Evolutionary conservation across 1,140 invertebrate species (phyloP).

Genomic region (Hylyphantes graminicola): DNA sequence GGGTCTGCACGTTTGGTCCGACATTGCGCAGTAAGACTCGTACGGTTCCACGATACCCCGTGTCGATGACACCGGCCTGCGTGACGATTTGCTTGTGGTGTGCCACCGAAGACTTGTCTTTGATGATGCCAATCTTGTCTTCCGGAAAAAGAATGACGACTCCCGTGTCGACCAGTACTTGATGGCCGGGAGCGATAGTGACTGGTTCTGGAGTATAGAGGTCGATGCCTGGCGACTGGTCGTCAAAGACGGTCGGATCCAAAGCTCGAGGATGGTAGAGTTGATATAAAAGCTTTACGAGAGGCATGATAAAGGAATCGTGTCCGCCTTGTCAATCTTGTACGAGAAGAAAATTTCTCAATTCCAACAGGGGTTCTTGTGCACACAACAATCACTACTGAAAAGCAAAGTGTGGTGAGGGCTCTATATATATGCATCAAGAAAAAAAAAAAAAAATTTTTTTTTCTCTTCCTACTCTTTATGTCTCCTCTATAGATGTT

Average conservation of each 20-base stretch:
- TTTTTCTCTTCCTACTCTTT: no score
- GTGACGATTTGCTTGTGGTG: background rate
- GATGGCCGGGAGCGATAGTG: background rate
- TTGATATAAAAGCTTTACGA: background rate
- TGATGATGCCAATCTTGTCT: background rate
- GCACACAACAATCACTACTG: no score
- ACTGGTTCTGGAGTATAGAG: background rate
- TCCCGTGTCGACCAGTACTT: background rate
- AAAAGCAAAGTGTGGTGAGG: no score
- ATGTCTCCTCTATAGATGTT: no score
- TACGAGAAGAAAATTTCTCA: no score
- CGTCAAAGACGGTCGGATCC: background rate
- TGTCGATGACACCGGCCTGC: slow-evolving; percentile 6
- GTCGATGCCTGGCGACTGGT: background rate
- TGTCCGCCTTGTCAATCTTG: no score
- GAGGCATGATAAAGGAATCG: no score
- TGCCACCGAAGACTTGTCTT: slow-evolving; percentile 10
- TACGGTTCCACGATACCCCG: slow-evolving; percentile 1
- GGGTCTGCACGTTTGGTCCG: background rate
- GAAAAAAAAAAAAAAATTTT: no score
- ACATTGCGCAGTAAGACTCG: background rate
- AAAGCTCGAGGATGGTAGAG: background rate
- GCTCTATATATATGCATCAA: no score
- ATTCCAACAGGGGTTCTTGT: no score
- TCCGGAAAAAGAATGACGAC: background rate